Percentiles rank a stretch among this genome's conserved stretches.
Evolutionary conservation across 2,888 invertebrate genomes (phyloP).

Genomic region (Nysson spinosus): DNA sequence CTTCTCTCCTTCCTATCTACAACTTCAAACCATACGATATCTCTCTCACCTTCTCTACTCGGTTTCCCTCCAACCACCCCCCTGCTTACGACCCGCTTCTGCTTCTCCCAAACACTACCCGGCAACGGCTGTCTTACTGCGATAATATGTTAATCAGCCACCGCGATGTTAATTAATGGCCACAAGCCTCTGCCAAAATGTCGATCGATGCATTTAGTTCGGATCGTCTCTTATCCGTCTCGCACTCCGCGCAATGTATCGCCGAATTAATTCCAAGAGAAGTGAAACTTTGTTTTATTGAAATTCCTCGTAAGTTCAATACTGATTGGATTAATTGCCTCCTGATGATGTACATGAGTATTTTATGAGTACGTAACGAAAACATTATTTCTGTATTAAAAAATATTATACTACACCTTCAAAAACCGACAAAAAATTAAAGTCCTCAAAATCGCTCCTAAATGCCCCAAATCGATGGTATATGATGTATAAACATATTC

Average conservation of each 20-base stretch:
- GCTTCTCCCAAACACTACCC: slow-evolving; percentile 21
- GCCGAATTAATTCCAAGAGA: slow-evolving; percentile 13
- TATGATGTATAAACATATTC: too few species aligned
- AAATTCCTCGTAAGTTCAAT: background rate
- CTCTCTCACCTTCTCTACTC: background rate
- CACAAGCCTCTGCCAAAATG: slow-evolving; percentile 40
- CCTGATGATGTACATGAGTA: too few species aligned
- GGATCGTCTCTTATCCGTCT: slow-evolving; percentile 21
- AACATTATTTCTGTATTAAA: too few species aligned
- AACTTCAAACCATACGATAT: background rate
- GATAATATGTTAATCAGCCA: slow-evolving; percentile 72
- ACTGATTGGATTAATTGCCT: too few species aligned
- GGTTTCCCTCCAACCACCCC: slow-evolving; percentile 8
- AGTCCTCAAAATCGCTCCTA: too few species aligned
- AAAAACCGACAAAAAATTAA: too few species aligned
- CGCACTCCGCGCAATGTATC: background rate
- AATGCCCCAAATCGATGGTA: too few species aligned
- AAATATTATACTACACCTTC: too few species aligned
- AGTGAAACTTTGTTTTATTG: background rate
- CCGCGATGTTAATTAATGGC: slow-evolving; percentile 69
- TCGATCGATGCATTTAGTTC: slow-evolving; percentile 58
- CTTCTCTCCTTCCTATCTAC: slow-evolving; percentile 28
- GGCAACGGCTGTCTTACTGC: slow-evolving; percentile 59
- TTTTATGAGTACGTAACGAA: too few species aligned
- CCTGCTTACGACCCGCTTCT: slow-evolving; percentile 33